These are phyloP conservation scores for Conus betulinus DNA, from an alignment of 1,140 invertebrate genomes.

Conservation along the genomic window DNA sequence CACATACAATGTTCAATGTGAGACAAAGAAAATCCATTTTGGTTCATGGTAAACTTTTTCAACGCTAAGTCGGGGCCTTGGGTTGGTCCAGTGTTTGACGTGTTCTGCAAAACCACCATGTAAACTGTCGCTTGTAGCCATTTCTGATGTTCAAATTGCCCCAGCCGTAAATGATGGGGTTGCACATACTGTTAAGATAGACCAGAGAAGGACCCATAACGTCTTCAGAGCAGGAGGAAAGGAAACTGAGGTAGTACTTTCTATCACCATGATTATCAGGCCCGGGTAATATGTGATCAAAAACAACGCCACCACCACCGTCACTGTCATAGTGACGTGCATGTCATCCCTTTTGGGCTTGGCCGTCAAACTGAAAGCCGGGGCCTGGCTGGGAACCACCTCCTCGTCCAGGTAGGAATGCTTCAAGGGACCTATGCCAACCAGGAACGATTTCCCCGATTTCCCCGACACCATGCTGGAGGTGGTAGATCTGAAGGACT, in stretches of 20 bases:
- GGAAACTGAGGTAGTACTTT: neutral
- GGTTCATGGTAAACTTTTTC: too few relatives aligned
- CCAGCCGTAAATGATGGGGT: slow-evolving; percentile 2
- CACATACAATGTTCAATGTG: too few relatives aligned
- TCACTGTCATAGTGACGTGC: neutral
- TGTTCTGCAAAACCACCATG: neutral
- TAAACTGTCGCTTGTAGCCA: neutral
- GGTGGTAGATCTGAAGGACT: too few relatives aligned
- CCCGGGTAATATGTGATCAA: neutral
- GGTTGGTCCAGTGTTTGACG: too few relatives aligned
- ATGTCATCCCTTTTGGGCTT: neutral
- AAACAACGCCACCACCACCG: neutral
- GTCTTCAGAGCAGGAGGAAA: neutral
- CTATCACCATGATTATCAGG: neutral
- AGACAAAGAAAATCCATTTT: too few relatives aligned
- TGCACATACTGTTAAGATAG: neutral
- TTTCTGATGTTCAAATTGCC: neutral
- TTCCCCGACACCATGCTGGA: too few relatives aligned
- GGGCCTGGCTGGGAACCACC: neutral
- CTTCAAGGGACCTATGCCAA: too few relatives aligned
- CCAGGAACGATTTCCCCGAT: too few relatives aligned
- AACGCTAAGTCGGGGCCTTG: too few relatives aligned
- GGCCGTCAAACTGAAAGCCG: neutral
- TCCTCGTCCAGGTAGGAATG: neutral
- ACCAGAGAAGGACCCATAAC: neutral